Conservation (phyloP, 2,888 invertebrate species). For the Ferdinandea cuprea region DNA sequence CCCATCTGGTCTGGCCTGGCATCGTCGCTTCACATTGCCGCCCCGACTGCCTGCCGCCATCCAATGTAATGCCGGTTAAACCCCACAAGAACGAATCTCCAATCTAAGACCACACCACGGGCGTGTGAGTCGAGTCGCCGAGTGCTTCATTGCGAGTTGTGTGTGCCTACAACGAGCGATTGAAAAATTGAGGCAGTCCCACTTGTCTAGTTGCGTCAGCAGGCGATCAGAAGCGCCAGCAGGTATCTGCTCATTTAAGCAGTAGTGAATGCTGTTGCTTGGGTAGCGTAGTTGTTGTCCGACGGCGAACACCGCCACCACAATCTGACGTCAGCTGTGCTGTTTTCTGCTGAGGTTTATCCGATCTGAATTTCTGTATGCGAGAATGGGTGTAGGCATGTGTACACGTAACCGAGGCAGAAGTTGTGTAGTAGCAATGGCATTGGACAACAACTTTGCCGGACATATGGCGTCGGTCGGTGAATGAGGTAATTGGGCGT, state of each 20-base stretch:
- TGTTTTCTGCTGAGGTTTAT: conserved; percentile 19
- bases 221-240: conserved; percentile 74
- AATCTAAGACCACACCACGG: conserved; percentile 71
- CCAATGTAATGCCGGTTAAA: conserved; percentile 59
- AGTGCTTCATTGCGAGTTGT: conserved; percentile 22
- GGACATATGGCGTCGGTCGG: not conserved
- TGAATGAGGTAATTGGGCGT: conserved; percentile 58
- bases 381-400: conserved; percentile 48
- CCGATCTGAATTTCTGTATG: too few relatives aligned
- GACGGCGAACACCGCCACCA: too few relatives aligned
- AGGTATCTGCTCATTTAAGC: conserved; percentile 16
- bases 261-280: not conserved
- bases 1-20: conserved; percentile 60
- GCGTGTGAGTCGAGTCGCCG: conserved; percentile 59
- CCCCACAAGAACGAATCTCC: conserved; percentile 70
- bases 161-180: conserved; percentile 67
- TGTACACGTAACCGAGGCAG: conserved; percentile 1
- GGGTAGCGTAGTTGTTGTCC: too few relatives aligned
- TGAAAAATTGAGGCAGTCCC: conserved; percentile 78
- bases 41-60: conserved; percentile 61
- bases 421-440: conserved; percentile 51
- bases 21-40: conserved; percentile 60
- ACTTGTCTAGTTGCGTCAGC: conserved; percentile 77
- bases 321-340: too few relatives aligned
- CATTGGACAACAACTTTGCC: conserved; percentile 54